phyloP scores from a whole-genome alignment of 2,888 invertebrate species.

The Tachystola acroxantha region DNA sequence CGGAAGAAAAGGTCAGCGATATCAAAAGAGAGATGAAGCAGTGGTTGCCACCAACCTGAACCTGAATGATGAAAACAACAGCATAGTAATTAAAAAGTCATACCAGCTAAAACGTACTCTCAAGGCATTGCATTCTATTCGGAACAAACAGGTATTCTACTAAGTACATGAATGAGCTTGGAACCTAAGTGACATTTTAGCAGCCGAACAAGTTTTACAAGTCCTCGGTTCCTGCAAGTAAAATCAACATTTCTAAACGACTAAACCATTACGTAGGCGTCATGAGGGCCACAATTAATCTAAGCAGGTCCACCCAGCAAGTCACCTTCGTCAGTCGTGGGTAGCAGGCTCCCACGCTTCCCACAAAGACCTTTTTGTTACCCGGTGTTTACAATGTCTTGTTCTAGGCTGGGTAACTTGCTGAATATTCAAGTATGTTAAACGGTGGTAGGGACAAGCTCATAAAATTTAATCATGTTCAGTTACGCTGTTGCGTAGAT shows the following conservation, averaged over 20 bases:
- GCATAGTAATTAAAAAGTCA: too few relatives aligned
- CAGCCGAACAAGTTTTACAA: neutral
- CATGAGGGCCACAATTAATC: constrained; percentile 46
- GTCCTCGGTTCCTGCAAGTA: constrained; percentile 11
- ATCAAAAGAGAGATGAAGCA: too few relatives aligned
- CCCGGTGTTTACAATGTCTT: constrained; percentile 42
- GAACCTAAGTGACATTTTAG: neutral
- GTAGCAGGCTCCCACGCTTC: constrained; percentile 55
- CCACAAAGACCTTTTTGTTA: constrained; percentile 53
- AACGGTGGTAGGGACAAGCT: constrained; percentile 33
- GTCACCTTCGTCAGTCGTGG: constrained; percentile 47
- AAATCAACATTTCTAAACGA: constrained; percentile 26
- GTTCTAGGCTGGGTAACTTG: constrained; percentile 39
- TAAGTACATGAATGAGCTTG: too few relatives aligned
- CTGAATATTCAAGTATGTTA: constrained; percentile 62
- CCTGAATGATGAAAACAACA: too few relatives aligned
- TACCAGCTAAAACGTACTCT: too few relatives aligned
- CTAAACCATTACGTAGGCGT: constrained; percentile 38
- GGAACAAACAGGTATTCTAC: too few relatives aligned
- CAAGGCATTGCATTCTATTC: too few relatives aligned
- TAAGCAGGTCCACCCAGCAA: constrained; percentile 48
- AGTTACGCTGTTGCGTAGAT: constrained; percentile 6
- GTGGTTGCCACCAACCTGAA: too few relatives aligned
- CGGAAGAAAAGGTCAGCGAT: too few relatives aligned
- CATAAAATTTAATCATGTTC: constrained; percentile 34